Conservation (phyloP, 2,113 vertebrate genomes). For the Odontesthes bonariensis region DNA sequence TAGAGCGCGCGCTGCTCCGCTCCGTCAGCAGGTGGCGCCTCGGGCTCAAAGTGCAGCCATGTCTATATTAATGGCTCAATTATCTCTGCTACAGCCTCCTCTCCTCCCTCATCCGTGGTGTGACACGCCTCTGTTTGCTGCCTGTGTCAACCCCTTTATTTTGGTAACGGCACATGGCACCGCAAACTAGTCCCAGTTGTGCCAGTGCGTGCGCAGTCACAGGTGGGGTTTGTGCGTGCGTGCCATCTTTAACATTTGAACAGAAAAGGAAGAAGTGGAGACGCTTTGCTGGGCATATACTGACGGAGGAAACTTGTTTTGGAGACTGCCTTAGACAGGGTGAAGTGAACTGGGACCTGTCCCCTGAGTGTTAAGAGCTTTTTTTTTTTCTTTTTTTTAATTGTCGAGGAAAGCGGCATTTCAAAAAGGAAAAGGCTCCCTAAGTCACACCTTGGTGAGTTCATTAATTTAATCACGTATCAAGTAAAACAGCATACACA, state of each 20-base stretch:
- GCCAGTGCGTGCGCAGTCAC: constrained; percentile 44
- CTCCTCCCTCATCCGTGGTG: constrained; percentile 15
- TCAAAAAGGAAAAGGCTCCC: constrained; percentile 52
- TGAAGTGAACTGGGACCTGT: constrained; percentile 20
- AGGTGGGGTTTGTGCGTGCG: constrained; percentile 42
- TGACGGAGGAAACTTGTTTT: constrained; percentile 2
- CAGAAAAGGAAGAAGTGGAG: background rate
- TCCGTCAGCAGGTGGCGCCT: constrained; percentile 76
- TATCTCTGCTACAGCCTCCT: constrained; percentile 34
- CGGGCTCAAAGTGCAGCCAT: background rate
- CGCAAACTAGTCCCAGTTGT: constrained; percentile 31
- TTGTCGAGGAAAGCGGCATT: background rate
- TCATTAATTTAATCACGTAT: background rate
- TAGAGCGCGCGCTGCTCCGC: background rate
- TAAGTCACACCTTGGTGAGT: constrained; percentile 52
- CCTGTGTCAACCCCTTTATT: constrained; percentile 71
- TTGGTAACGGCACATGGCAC: constrained; percentile 80
- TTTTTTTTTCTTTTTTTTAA: accelerated
- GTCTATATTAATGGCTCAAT: constrained; percentile 63
- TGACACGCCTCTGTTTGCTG: constrained; percentile 65
- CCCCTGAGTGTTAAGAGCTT: background rate
- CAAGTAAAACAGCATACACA: background rate
- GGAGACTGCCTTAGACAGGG: background rate
- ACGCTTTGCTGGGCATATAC: background rate
- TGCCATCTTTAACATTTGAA: constrained; percentile 23